A percentile compares a stretch with the other conserved stretches of the same genome.
These are phyloP conservation scores for Ephydatia muelleri DNA, from an alignment of 37 sponge, comb jelly and placozoan species.

Conservation along the genomic window DNA sequence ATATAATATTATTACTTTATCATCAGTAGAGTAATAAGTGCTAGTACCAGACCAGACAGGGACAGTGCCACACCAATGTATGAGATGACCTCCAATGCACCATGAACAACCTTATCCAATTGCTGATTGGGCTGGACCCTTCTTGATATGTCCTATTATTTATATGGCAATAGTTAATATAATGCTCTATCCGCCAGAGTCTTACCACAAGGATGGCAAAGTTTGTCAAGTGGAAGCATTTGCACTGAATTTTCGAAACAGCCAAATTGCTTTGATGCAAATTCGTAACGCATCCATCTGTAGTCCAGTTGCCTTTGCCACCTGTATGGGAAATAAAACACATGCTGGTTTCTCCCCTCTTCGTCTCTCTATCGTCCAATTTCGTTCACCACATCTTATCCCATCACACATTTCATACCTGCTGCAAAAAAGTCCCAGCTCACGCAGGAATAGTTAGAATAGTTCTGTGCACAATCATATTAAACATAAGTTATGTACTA, in stretches of 20 bases:
- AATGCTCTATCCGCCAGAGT: background rate
- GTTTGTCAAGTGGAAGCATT: slow-evolving; percentile 64
- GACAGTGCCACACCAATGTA: slow-evolving; percentile 45
- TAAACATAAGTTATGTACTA: too few species aligned
- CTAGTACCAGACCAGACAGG: slow-evolving; percentile 41
- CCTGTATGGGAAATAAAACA: slow-evolving; percentile 12
- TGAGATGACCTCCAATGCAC: slow-evolving; percentile 30
- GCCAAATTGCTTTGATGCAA: background rate
- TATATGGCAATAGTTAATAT: too few species aligned
- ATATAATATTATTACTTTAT: slow-evolving; percentile 40
- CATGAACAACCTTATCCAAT: background rate
- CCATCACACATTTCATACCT: slow-evolving; percentile 5
- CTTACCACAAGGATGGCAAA: slow-evolving; percentile 72
- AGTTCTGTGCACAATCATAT: too few species aligned
- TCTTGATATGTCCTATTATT: too few species aligned
- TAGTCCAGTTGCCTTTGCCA: slow-evolving; percentile 52
- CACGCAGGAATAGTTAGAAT: slow-evolving; percentile 7
- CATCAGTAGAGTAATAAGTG: slow-evolving; percentile 38
- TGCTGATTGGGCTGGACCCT: too few species aligned
- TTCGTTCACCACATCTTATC: too few species aligned
- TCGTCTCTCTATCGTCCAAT: too few species aligned
- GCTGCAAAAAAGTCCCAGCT: slow-evolving; percentile 26
- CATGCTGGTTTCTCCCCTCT: background rate
- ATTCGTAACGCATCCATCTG: slow-evolving; percentile 29
- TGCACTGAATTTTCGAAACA: slow-evolving; percentile 19